These are phyloP conservation scores for Deilephila elpenor DNA, from an alignment of 2,888 invertebrate genomes.

Conservation along the genomic window DNA sequence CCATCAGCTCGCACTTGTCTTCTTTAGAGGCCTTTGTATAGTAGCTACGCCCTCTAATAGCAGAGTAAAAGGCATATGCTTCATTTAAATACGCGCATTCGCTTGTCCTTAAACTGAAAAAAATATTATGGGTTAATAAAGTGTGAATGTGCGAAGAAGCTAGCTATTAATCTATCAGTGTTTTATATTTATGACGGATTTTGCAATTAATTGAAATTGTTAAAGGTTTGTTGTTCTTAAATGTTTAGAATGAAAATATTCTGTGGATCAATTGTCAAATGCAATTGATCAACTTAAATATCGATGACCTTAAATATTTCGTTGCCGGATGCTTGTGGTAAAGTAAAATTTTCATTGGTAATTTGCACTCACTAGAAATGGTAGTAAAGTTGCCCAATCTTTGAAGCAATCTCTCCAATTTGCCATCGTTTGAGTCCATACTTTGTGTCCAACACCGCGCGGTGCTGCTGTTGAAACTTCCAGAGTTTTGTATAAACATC, in stretches of 20 bases:
- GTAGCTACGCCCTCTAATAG: constrained; percentile 96
- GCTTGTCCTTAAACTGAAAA: constrained; percentile 94
- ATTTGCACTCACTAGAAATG: constrained; percentile 95
- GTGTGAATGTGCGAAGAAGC: too few species aligned
- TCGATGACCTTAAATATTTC: too few species aligned
- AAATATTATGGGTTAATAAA: constrained; percentile 5
- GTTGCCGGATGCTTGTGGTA: too few species aligned
- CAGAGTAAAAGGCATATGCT: constrained; percentile 98
- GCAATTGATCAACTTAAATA: too few species aligned
- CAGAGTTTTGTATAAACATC: constrained; percentile 98
- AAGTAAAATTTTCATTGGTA: background rate
- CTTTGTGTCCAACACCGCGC: constrained; percentile 94
- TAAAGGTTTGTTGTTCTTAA: too few species aligned
- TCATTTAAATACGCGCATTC: constrained; percentile 98
- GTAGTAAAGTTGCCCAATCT: constrained; percentile 99
- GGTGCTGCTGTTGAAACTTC: constrained; percentile 99
- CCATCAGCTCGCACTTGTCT: constrained; percentile 97
- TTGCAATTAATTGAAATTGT: too few species aligned
- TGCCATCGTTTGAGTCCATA: constrained; percentile 99
- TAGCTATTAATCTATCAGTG: too few species aligned
- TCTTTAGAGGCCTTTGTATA: constrained; percentile 97
- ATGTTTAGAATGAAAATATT: too few species aligned
- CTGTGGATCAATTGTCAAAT: too few species aligned
- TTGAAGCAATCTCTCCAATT: constrained; percentile 99
- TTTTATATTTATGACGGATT: too few species aligned